Percentiles rank a stretch among this genome's conserved stretches.
phyloP scores from a whole-genome alignment of 2,797 vertebrate genomes.

The Paratrypauchen microcephalus region DNA sequence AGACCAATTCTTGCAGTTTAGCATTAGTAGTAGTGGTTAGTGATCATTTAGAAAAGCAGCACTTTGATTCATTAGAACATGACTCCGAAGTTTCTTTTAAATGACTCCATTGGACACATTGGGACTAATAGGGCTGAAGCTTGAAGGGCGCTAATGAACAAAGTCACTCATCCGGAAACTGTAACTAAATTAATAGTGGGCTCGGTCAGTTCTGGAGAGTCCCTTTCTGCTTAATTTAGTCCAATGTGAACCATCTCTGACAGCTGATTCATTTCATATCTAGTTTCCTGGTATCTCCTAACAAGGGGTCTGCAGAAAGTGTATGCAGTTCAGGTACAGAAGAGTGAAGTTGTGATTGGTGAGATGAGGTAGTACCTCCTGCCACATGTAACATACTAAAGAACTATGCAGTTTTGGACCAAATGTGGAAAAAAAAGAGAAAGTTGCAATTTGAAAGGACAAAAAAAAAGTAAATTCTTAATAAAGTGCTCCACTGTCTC shows the following conservation, averaged over 20 bases:
- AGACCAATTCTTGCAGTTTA: conserved; percentile 8
- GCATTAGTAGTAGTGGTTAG: conserved; percentile 28
- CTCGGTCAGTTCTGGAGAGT: conserved; percentile 57
- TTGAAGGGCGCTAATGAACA: conserved; percentile 70
- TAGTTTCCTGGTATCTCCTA: conserved; percentile 43
- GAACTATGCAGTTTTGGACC: background rate
- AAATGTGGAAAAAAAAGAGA: background rate
- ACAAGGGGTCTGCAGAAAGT: conserved; percentile 41
- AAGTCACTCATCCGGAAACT: conserved; percentile 67
- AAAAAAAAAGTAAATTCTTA: no score
- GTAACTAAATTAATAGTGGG: conserved; percentile 64
- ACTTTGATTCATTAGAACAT: conserved; percentile 57
- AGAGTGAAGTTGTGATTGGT: conserved; percentile 39
- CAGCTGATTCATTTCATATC: conserved; percentile 59
- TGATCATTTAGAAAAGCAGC: conserved; percentile 50
- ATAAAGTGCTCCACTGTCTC: no score
- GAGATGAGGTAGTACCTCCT: conserved; percentile 2
- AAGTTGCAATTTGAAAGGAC: no score
- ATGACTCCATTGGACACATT: conserved; percentile 63
- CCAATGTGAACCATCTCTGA: conserved; percentile 47
- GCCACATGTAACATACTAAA: background rate
- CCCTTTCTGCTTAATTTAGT: conserved; percentile 64
- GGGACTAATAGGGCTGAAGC: conserved; percentile 60
- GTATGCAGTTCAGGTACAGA: conserved; percentile 20
- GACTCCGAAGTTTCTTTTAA: conserved; percentile 53